phyloP scores from a whole-genome alignment of 1,140 invertebrate genomes.

The Bombus confusus region DNA sequence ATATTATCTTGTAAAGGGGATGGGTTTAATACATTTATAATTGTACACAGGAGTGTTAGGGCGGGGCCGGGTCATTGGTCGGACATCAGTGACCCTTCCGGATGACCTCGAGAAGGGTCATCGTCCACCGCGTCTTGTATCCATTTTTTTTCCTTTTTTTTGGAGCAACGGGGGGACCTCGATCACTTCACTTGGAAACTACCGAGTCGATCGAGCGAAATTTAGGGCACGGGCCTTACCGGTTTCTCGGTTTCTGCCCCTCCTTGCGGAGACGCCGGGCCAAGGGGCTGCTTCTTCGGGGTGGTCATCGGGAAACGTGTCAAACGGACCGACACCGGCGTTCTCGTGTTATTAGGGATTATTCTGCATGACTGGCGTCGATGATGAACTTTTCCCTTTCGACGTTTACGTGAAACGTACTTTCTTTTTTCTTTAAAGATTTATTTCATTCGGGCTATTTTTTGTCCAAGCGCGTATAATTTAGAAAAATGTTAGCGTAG shows the following conservation, averaged over 20 bases:
- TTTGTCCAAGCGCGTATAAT: too few species aligned
- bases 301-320: conserved; percentile 30
- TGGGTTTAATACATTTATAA: conserved; percentile 81
- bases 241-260: conserved; percentile 60
- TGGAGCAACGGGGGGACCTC: background rate
- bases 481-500: background rate
- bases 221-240: conserved; percentile 76
- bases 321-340: background rate
- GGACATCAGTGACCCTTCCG: conserved; percentile 78
- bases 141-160: background rate
- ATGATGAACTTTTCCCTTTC: background rate
- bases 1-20: conserved; percentile 78
- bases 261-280: background rate
- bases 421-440: background rate
- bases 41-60: conserved; percentile 75
- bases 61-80: conserved; percentile 77
- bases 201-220: conserved; percentile 63
- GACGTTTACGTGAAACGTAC: background rate
- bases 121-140: conserved; percentile 63
- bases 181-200: conserved; percentile 67
- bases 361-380: conserved; percentile 2
- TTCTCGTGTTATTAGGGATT: conserved; percentile 1
- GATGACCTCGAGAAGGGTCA: conserved; percentile 69
- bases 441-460: background rate
- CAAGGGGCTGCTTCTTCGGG: conserved; percentile 22